phyloP scores from a whole-genome alignment of 2,113 vertebrate genomes.

The Paramormyrops kingsleyae region DNA sequence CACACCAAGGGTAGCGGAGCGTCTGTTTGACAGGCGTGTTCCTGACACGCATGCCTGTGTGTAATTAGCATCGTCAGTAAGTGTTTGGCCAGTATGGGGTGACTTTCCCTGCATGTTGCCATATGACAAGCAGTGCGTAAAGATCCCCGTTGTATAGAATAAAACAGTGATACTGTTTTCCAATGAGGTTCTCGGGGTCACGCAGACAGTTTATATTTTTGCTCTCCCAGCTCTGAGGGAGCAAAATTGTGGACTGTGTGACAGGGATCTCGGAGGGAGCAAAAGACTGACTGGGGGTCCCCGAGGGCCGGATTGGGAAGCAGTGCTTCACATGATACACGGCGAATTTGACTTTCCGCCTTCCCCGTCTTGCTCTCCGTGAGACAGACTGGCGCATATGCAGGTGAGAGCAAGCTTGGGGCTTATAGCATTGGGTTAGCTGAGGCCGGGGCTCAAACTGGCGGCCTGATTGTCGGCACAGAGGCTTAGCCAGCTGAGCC shows the following conservation, averaged over 20 bases:
- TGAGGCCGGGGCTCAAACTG: neutral
- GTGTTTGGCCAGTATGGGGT: neutral
- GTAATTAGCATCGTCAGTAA: neutral
- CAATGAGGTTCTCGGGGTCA: neutral
- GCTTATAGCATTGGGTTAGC: neutral
- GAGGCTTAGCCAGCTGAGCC: neutral
- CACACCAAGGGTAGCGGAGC: neutral
- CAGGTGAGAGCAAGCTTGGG: neutral
- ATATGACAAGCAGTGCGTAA: neutral
- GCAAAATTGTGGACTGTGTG: neutral
- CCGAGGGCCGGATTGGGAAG: neutral
- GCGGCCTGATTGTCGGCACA: neutral
- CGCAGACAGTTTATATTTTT: neutral
- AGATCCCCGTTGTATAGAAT: neutral
- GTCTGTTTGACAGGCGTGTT: neutral
- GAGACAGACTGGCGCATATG: neutral
- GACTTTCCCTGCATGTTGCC: neutral
- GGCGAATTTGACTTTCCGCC: neutral
- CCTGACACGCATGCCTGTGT: neutral
- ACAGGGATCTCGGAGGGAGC: neutral
- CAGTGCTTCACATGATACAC: neutral
- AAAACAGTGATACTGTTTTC: neutral
- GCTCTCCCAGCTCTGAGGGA: neutral
- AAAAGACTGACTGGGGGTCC: neutral
- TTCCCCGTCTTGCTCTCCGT: neutral